phyloP scores from a whole-genome alignment of 2,888 invertebrate species.

The Thymelicus sylvestris region DNA sequence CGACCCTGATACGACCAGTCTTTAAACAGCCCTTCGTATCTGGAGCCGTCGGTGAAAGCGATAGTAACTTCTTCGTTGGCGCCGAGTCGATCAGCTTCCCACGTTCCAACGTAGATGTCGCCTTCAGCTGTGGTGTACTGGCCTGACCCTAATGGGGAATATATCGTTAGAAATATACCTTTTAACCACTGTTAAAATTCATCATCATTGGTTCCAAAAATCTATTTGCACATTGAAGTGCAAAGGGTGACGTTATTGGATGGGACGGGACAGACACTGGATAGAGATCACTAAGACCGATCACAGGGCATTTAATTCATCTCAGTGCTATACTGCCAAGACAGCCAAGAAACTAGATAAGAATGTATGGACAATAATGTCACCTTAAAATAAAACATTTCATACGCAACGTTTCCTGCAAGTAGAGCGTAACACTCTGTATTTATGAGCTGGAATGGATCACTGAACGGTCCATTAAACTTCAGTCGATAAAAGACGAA shows the following conservation, averaged over 20 bases:
- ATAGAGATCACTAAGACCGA: too few species aligned
- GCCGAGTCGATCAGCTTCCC: slow-evolving; percentile 82
- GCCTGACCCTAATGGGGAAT: slow-evolving; percentile 68
- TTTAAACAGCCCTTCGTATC: slow-evolving; percentile 77
- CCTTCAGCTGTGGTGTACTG: slow-evolving; percentile 85
- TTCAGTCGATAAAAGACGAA: slow-evolving; percentile 58
- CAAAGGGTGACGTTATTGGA: too few species aligned
- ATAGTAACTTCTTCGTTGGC: slow-evolving; percentile 62
- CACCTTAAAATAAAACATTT: slow-evolving; percentile 7
- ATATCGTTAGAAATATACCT: too few species aligned
- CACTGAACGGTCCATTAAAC: slow-evolving; percentile 67
- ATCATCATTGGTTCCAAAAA: too few species aligned
- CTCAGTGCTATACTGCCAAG: too few species aligned
- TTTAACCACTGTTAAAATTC: too few species aligned
- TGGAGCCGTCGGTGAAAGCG: slow-evolving; percentile 73
- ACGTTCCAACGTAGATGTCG: slow-evolving; percentile 81
- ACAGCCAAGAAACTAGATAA: too few species aligned
- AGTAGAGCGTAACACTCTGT: slow-evolving; percentile 66
- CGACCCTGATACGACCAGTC: slow-evolving; percentile 76
- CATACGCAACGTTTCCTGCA: slow-evolving; percentile 48
- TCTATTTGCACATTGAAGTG: too few species aligned
- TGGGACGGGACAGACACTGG: too few species aligned
- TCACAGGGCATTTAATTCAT: too few species aligned
- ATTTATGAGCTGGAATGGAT: slow-evolving; percentile 57
- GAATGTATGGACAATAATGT: too few species aligned